phyloP scores from a whole-genome alignment of 2,888 invertebrate genomes.

The Andrena minutula region DNA sequence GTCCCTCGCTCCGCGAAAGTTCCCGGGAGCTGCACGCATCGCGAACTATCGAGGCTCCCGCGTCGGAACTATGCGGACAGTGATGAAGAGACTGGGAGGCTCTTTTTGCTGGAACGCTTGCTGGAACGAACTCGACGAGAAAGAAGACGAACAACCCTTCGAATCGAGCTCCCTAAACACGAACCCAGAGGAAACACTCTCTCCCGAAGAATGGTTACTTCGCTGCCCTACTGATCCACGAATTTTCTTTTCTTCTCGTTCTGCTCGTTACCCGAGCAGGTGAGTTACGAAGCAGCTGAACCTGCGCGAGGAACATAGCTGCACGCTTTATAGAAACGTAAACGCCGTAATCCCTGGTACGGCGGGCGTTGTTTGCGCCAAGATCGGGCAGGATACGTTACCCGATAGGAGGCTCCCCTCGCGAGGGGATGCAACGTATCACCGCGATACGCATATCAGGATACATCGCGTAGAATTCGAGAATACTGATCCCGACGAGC shows the following conservation, averaged over 20 bases:
- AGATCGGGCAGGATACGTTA: not conserved
- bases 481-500: not conserved
- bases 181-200: not conserved
- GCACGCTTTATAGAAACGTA: not conserved
- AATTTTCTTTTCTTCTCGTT: not conserved
- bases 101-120: not conserved
- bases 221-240: not conserved
- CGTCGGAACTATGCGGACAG: slow-evolving; percentile 31
- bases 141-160: not conserved
- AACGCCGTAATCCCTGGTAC: slow-evolving; percentile 3
- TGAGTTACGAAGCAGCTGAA: not conserved
- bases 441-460: not conserved
- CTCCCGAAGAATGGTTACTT: not conserved
- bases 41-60: slow-evolving; percentile 39
- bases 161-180: not conserved
- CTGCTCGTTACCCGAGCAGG: not conserved
- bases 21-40: slow-evolving; percentile 44
- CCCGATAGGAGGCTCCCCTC: not conserved
- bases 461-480: slow-evolving; percentile 8
- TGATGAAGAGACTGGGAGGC: slow-evolving; percentile 23
- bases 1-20: slow-evolving; percentile 16
- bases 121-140: not conserved
- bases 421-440: not conserved
- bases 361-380: not conserved
- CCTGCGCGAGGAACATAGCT: not conserved